Conservation (phyloP, 2,797 vertebrate genomes). For the Malurus leucopterus region DNA sequence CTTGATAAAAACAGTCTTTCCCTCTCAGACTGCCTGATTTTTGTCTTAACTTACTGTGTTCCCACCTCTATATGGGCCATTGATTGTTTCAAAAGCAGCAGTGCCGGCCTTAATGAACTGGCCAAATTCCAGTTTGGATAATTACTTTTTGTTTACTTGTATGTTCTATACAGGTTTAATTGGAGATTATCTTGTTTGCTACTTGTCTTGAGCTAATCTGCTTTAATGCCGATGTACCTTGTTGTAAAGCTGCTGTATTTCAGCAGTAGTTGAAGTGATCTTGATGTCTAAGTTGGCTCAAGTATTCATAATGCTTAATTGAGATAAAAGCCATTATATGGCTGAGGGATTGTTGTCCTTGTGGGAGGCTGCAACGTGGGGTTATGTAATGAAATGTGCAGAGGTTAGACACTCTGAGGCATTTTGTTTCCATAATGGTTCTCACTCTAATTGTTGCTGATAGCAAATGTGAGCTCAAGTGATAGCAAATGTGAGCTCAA, state of each 20-base stretch:
- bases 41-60: not conserved
- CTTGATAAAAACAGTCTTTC: not conserved
- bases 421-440: not conserved
- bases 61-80: not conserved
- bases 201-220: not conserved
- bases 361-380: not conserved
- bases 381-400: not conserved
- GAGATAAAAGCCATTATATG: not conserved
- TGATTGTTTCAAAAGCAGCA: slow-evolving; percentile 10
- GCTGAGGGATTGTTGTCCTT: not conserved
- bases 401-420: not conserved
- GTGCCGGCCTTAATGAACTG: not conserved
- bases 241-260: not conserved
- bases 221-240: not conserved
- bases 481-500: not conserved
- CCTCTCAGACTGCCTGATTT: not conserved
- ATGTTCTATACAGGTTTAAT: not conserved
- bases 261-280: not conserved
- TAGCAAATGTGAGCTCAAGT: not conserved
- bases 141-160: slow-evolving; percentile 12
- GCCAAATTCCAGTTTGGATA: not conserved
- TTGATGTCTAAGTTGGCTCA: not conserved
- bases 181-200: not conserved
- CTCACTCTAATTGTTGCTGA: not conserved
- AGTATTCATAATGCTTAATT: not conserved